Base-by-base conservation (phyloP, 30 jellyfish, hydroid and myxozoan genomes). In the Turritopsis rubra region DNA sequence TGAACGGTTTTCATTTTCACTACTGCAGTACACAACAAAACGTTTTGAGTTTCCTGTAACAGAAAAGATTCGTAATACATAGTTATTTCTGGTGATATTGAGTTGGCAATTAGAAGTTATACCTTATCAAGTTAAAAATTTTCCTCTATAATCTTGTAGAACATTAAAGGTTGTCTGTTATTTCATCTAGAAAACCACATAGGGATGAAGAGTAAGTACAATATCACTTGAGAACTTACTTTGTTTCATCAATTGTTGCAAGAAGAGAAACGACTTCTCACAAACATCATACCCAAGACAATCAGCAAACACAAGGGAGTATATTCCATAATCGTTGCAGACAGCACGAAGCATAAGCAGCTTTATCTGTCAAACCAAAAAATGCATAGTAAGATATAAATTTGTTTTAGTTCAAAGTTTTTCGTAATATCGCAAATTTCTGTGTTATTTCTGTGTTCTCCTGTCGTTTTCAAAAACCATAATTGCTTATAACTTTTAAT, bases 1-100 rank as follows among this genome's bases (percentile, higher is more conserved):
- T 21, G 96, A 89, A 1, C 65, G 79, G 66, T 89, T 87, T 53
- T 84, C 90, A 25, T 85, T 84, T 54, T 84, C 96, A 79, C 92
- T 89, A 18, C 87, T 41, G 81, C 96, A 89, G 79, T 83, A 27
- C 66, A 89, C 86, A 65, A 89, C 53, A 16, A 89, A 87, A 41
- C 66, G 84, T 74, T 68, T 78, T 20, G 28, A 31, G 41, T 21
- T 52, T 16, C 81, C 87, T 80, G n/a, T 41, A 41, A 41, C 13
- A 41, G 5, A 41, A 41, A 13, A 41, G 13, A 41, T 41, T 41
- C 13, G 60, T 3, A 41, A 41, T 41, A 13, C 13, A 41, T 41
- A n/a, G n/a, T n/a, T n/a, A n/a, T n/a, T n/a, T n/a, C n/a, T n/a
- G n/a, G n/a, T n/a, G n/a, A n/a, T n/a, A n/a, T n/a, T n/a, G n/a